Evolutionary conservation across 2,888 invertebrate genomes (phyloP), one percentile per base, ranked within the genome.

Genomic region (Carpatolechia fugitivella): DNA sequence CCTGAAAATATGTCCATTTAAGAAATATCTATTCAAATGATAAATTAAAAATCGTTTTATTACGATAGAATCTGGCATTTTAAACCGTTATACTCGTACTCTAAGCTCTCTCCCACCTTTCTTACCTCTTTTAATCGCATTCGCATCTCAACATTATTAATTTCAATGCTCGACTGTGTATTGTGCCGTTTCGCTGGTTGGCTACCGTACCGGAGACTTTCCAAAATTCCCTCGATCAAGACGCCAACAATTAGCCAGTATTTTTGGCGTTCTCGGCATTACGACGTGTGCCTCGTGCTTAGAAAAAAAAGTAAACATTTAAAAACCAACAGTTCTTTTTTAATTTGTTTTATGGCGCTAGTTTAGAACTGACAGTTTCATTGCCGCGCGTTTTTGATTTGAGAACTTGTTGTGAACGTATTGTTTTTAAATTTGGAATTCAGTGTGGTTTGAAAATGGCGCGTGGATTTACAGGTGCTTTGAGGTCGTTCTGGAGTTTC

Each of bases 181-280:
- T 47, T 72, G 72, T 49, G 35, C 66, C 80, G 88, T 87, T 74
- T 77, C 85, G 85, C 77, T 82, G 58, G 66, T 59, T 82, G 79
- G 67, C 71, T 47, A 31, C 30, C 31, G 31, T 2, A 16, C n/a
- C n/a, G n/a, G 8, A 7, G 71, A 86, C 87, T 88, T 89, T 88
- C 88, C 80, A 89, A 89, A 89, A 85, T 78, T 75, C 79, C 78
- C 80, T 73, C 71, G 72, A 62, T 71, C 65, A 65, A 64, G 74
- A 73, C 71, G 61, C 60, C 64, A 65, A 70, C 74, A 75, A 76
- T 72, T 70, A 68, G 64, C 74, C 54, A 80, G 79, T 81, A 63
- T 68, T 73, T 76, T 74, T 68, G 62, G 60, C 38, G 67, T 65
- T 65, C 60, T 66, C 65, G 47, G 60, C 57, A 58, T 60, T 64